Conservation (phyloP, 1,140 invertebrate species). For the Drosophila ercepeae region DNA sequence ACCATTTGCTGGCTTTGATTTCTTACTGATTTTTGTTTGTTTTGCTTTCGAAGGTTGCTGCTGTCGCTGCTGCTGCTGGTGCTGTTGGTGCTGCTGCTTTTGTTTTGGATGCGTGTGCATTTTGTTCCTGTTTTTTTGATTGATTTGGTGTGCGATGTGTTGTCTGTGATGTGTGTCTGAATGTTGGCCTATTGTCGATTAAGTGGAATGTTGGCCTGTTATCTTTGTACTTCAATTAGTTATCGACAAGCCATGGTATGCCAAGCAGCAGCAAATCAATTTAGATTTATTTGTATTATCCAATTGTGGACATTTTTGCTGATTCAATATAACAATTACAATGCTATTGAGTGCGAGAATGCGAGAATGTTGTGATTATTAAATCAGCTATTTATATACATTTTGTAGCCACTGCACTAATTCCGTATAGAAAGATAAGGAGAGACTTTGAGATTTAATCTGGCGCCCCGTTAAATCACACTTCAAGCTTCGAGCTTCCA, state of each 20-base stretch:
- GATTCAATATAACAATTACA: too few relatives aligned
- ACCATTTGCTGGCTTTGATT: constrained; percentile 55
- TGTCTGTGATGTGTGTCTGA: constrained; percentile 35
- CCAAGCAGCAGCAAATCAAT: neutral
- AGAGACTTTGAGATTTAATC: too few relatives aligned
- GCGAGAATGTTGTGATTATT: too few relatives aligned
- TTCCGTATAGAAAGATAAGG: too few relatives aligned
- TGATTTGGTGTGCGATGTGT: constrained; percentile 26
- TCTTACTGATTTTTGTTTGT: constrained; percentile 23
- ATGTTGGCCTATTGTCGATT: constrained; percentile 29
- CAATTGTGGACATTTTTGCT: neutral
- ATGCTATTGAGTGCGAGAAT: too few relatives aligned
- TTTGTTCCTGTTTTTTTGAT: constrained; percentile 19
- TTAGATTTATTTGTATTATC: neutral
- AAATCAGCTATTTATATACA: neutral
- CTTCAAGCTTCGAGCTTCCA: too few relatives aligned
- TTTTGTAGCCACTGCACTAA: too few relatives aligned
- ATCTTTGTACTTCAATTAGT: constrained; percentile 34
- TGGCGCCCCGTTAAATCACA: too few relatives aligned
- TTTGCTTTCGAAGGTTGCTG: neutral
- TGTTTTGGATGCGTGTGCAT: constrained; percentile 10
- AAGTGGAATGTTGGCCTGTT: constrained; percentile 37
- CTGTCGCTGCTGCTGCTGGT: neutral
- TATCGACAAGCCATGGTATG: constrained; percentile 10
- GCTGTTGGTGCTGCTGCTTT: neutral